Percentiles rank a stretch among this genome's conserved stretches.
Conservation (phyloP, 2,797 vertebrate genomes). For the Dallia pectoralis region DNA sequence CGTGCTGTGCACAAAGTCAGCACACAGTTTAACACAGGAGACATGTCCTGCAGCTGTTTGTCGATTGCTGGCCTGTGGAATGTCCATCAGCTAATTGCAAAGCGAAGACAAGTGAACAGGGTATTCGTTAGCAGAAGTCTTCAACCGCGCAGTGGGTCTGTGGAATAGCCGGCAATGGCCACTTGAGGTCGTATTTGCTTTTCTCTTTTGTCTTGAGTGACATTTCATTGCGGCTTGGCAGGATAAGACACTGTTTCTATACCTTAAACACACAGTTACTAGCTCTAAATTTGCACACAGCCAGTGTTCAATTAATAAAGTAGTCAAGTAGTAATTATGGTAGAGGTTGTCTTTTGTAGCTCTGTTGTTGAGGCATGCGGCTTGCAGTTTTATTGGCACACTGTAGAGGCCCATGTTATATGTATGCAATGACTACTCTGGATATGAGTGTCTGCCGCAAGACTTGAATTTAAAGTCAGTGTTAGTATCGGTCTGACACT, state of each 20-base stretch:
- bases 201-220: conserved; percentile 35
- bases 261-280: not conserved
- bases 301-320: not conserved
- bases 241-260: conserved; percentile 4
- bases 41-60: not conserved
- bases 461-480: not conserved
- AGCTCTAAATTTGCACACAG: not conserved
- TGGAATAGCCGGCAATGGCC: conserved; percentile 52
- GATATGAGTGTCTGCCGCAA: no score
- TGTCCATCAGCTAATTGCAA: not conserved
- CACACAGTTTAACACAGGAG: not conserved
- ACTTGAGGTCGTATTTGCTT: conserved; percentile 66
- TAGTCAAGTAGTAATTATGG: not conserved
- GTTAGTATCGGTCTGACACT: not conserved
- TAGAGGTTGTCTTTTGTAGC: not conserved
- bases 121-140: not conserved
- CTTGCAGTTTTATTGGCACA: no score
- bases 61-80: not conserved
- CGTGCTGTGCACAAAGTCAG: not conserved
- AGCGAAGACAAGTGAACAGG: not conserved
- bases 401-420: no score
- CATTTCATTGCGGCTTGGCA: conserved; percentile 20
- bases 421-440: no score
- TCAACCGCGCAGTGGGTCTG: conserved; percentile 1
- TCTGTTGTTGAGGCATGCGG: not conserved